A percentile compares a stretch with the other conserved stretches of the same genome.
Evolutionary conservation across 2,888 invertebrate genomes (phyloP).

Genomic region (Drosophila setosimentum): DNA sequence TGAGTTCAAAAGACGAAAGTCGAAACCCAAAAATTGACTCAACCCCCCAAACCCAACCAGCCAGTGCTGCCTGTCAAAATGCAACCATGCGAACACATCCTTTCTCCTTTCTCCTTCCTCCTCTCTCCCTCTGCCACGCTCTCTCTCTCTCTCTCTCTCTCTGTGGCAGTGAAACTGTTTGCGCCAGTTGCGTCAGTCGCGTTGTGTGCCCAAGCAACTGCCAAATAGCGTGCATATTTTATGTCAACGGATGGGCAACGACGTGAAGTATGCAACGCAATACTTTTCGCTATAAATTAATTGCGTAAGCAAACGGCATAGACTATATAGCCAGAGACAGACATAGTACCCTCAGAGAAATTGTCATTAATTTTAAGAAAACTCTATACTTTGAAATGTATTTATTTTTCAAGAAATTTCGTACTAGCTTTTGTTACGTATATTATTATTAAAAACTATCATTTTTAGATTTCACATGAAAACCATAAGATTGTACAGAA

Average conservation of each 20-base stretch:
- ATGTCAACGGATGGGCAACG: slow-evolving; percentile 30
- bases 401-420: neutral
- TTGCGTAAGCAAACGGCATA: slow-evolving; percentile 41
- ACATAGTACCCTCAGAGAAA: neutral
- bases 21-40: slow-evolving; percentile 41
- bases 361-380: neutral
- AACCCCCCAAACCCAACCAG: neutral
- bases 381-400: neutral
- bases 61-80: slow-evolving; percentile 41
- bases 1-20: slow-evolving; percentile 44
- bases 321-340: neutral
- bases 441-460: neutral
- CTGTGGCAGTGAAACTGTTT: slow-evolving; percentile 7
- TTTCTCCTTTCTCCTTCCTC: slow-evolving; percentile 4
- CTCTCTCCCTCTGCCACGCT: neutral
- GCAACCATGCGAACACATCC: slow-evolving; percentile 63
- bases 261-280: slow-evolving; percentile 49
- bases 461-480: neutral
- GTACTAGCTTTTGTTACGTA: neutral
- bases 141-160: neutral
- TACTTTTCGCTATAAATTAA: slow-evolving; percentile 43
- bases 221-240: slow-evolving; percentile 56
- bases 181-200: slow-evolving; percentile 25
- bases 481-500: neutral
- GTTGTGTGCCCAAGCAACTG: slow-evolving; percentile 27